Evolutionary conservation across 2,113 vertebrate genomes (phyloP), one percentile per base, ranked within the genome.

Genomic region (Pimephales promelas): DNA sequence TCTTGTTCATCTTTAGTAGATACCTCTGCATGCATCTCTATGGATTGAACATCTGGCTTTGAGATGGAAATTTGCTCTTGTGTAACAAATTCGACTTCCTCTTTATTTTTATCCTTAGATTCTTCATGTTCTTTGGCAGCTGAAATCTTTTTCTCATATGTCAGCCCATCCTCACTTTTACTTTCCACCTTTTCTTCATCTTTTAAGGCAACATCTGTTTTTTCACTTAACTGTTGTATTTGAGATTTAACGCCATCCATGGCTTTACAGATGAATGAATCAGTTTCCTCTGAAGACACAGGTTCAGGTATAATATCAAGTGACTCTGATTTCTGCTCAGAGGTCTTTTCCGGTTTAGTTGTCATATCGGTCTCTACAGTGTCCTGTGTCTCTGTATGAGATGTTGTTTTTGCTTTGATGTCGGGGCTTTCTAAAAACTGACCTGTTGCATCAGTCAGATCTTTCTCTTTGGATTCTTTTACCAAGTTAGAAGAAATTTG

Each of bases 171-270:
- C 56, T 79, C 79, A 24, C 22, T 56, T 28, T 73, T 68, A 14
- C 56, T 82, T 59, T 84, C 68, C 16, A 6, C 3, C 26, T 85
- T 72, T 34, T 28, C 28, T 52, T 31, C 45, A 61, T 72, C 73
- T 79, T 83, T 70, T 22, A 54, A 83, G n/a, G 61, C 18, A 40
- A 74, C 40, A 57, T 83, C 75, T 80, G 45, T 68, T 83, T 45
- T 73, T 79, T 83, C 81, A 78, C 24, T 66, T 84, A 62, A 66
- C 2, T 73, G 36, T 52, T 84, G 71, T 40, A 64, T 61, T 84
- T 78, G 73, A 73, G 79, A 61, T 45, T 62, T 57, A 4, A 56
- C n/a, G 16, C 14, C 18, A 59, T 72, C 20, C 47, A 26, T 31
- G 36, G 26, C 66, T 81, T 34, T 59, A 13, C 72, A 43, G 24